A percentile compares a stretch with the other conserved stretches of the same genome.
Conservation (phyloP, 2,797 vertebrate genomes). For the Lagorchestes hirsutus region DNA sequence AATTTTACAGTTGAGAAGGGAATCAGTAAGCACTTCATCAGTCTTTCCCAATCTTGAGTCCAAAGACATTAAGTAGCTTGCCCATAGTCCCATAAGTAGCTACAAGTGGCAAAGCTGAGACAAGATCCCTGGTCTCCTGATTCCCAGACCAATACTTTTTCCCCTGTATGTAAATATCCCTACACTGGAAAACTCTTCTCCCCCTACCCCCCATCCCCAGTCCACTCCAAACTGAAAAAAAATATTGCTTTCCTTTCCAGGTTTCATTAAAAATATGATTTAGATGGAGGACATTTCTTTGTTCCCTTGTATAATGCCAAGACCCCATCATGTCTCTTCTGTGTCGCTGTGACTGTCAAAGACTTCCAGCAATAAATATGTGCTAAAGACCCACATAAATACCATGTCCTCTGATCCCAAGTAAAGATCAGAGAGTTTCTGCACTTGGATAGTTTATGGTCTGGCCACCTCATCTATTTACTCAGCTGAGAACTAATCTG, state of each 20-base stretch:
- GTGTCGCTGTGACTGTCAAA: background rate
- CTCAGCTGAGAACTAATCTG: background rate
- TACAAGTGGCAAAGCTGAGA: background rate
- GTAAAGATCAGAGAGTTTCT: constrained; percentile 29
- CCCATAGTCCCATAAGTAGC: background rate
- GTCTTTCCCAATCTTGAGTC: constrained; percentile 39
- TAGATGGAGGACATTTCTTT: background rate
- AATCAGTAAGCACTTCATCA: background rate
- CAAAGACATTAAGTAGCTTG: background rate
- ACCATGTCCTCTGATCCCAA: background rate
- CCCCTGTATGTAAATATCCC: background rate
- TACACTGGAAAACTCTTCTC: background rate
- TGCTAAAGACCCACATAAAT: background rate
- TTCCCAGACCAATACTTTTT: background rate
- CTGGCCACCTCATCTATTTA: background rate
- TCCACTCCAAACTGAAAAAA: background rate
- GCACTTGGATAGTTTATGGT: background rate
- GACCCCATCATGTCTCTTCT: background rate
- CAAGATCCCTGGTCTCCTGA: background rate
- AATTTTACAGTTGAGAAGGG: background rate
- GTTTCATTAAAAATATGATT: constrained; percentile 4
- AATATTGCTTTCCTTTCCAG: constrained; percentile 9
- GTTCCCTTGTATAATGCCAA: background rate
- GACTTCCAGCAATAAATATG: background rate
- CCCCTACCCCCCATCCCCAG: no score